These are phyloP conservation scores for Dallia pectoralis DNA, from an alignment of 2,797 vertebrate genomes.

Conservation along the genomic window DNA sequence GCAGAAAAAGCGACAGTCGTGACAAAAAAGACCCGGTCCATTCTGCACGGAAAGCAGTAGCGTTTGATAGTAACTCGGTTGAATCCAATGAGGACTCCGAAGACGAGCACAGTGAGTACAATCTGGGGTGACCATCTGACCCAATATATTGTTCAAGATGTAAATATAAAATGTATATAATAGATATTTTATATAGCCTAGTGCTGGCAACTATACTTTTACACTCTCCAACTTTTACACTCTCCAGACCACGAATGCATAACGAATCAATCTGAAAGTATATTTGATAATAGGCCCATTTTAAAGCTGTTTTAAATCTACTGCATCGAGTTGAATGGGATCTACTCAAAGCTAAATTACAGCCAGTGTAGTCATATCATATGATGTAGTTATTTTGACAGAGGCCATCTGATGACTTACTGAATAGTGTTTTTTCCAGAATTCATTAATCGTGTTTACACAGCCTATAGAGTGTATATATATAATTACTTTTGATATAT, in stretches of 20 bases:
- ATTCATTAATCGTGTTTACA: neutral
- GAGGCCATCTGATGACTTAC: constrained; percentile 1
- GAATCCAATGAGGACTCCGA: constrained; percentile 61
- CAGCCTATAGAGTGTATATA: neutral
- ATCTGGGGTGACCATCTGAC: neutral
- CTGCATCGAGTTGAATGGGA: neutral
- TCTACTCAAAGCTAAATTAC: neutral
- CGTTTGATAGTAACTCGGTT: constrained; percentile 60
- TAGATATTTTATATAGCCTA: neutral
- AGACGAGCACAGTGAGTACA: constrained; percentile 57
- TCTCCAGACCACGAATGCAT: neutral
- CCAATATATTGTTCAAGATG: neutral
- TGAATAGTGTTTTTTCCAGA: constrained; percentile 4
- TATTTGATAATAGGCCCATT: neutral
- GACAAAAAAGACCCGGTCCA: constrained; percentile 33
- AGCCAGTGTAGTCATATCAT: neutral
- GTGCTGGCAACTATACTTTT: neutral
- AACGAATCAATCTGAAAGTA: neutral
- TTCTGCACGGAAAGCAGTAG: constrained; percentile 58
- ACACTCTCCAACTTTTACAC: neutral
- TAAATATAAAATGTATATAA: neutral
- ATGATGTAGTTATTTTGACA: neutral
- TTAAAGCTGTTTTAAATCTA: neutral
- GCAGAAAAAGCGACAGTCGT: constrained; percentile 58
- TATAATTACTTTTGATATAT: neutral